These are phyloP conservation scores for Tachysurus fulvidraco DNA, from an alignment of 2,113 vertebrate genomes.

Conservation along the genomic window DNA sequence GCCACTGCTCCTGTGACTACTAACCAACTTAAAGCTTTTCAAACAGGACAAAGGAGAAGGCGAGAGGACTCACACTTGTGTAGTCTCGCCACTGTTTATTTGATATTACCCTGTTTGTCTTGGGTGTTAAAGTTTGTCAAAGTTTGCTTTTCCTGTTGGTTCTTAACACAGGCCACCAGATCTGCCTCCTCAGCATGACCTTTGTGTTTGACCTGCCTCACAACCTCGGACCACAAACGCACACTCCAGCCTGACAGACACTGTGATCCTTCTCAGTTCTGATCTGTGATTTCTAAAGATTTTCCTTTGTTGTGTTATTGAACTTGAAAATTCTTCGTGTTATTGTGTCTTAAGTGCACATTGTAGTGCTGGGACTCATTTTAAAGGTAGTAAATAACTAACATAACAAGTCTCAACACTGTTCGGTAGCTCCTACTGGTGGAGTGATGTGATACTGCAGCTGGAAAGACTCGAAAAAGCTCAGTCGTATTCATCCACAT, in stretches of 20 bases:
- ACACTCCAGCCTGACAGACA: slow-evolving; percentile 58
- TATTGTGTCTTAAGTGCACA: not conserved
- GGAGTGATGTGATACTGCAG: slow-evolving; percentile 53
- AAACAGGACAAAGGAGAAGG: slow-evolving; percentile 36
- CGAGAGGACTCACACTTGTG: slow-evolving; percentile 51
- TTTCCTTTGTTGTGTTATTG: not conserved
- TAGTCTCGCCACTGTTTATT: slow-evolving; percentile 48
- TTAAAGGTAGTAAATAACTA: slow-evolving; percentile 24
- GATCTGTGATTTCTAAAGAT: slow-evolving; percentile 62
- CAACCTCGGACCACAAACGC: slow-evolving; percentile 66
- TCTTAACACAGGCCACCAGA: slow-evolving; percentile 57
- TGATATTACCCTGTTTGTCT: slow-evolving; percentile 52
- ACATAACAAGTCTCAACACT: slow-evolving; percentile 31
- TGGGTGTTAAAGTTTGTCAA: slow-evolving; percentile 39
- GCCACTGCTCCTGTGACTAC: not conserved
- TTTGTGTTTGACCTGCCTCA: slow-evolving; percentile 65
- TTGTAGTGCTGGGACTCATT: not conserved
- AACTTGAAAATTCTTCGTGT: not conserved
- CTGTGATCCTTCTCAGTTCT: slow-evolving; percentile 56
- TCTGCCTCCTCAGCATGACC: slow-evolving; percentile 51
- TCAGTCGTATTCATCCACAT: too few relatives aligned
- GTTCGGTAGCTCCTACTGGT: slow-evolving; percentile 73
- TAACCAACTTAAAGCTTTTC: slow-evolving; percentile 51
- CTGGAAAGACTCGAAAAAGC: not conserved
- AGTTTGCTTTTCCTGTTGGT: slow-evolving; percentile 58